A percentile compares a stretch with the other conserved stretches of the same genome.
phyloP scores from a whole-genome alignment of 1,140 invertebrate species.

The Aphelinus atriplicis region DNA sequence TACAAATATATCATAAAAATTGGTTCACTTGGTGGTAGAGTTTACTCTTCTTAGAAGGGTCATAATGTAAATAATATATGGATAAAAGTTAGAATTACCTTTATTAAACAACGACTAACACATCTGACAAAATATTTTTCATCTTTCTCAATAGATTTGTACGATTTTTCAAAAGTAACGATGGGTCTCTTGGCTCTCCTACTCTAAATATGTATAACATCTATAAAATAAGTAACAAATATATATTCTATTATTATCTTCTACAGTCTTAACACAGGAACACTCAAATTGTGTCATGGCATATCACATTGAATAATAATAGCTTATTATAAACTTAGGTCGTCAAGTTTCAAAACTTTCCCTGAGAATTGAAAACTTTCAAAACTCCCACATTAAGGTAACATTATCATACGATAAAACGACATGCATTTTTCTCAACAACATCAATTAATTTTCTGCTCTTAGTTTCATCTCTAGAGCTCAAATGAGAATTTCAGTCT shows the following conservation, averaged over 20 bases:
- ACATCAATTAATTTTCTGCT: not conserved
- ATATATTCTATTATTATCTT: not conserved
- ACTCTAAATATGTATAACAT: constrained; percentile 3
- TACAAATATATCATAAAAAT: too few relatives aligned
- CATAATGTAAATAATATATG: too few relatives aligned
- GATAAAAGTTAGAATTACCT: not conserved
- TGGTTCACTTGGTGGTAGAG: too few relatives aligned
- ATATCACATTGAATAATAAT: too few relatives aligned
- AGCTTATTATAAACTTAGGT: too few relatives aligned
- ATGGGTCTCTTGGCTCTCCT: not conserved
- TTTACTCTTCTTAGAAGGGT: too few relatives aligned
- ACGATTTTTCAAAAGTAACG: not conserved
- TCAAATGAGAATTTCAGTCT: not conserved
- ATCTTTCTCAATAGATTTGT: constrained; percentile 5
- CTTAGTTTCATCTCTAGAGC: not conserved
- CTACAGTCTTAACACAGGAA: constrained; percentile 2
- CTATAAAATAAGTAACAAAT: constrained; percentile 24
- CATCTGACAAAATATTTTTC: constrained; percentile 1
- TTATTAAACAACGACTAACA: not conserved
- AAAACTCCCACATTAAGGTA: not conserved
- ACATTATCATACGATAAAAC: not conserved
- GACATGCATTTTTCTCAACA: not conserved
- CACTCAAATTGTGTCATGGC: not conserved
- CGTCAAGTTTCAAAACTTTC: too few relatives aligned
- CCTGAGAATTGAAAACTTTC: too few relatives aligned